A percentile compares a stretch with the other conserved stretches of the same genome.
Evolutionary conservation across 2,888 invertebrate genomes (phyloP).

Genomic region (Myathropa florea): DNA sequence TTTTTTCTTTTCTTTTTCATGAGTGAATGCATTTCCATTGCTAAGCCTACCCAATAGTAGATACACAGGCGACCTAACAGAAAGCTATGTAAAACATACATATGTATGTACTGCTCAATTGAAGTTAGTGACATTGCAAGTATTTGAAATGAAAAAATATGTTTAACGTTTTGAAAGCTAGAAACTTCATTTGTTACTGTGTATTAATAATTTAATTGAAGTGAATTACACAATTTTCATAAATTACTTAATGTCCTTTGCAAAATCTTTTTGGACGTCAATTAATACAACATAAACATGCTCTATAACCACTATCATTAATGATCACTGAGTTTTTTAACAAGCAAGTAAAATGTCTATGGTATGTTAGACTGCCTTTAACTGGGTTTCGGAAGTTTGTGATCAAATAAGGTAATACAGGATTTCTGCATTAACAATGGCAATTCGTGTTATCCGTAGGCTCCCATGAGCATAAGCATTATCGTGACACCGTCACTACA

Average conservation of each 20-base stretch:
- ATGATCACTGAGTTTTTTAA: background rate
- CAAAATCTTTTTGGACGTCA: background rate
- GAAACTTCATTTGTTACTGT: background rate
- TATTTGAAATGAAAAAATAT: background rate
- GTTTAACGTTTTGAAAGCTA: background rate
- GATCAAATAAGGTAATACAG: conserved; percentile 16
- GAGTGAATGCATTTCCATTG: conserved; percentile 9
- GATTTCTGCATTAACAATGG: conserved; percentile 19
- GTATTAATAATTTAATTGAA: background rate
- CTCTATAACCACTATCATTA: background rate
- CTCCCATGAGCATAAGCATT: conserved; percentile 25
- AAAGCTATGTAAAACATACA: background rate
- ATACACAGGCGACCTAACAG: conserved; percentile 1
- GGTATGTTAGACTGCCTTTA: background rate
- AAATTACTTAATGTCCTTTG: background rate
- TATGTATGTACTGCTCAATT: background rate
- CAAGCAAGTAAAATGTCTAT: background rate
- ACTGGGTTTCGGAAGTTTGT: conserved; percentile 3
- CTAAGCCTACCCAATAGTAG: background rate
- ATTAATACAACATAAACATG: background rate
- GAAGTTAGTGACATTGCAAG: conserved; percentile 10
- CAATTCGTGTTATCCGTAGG: conserved; percentile 61
- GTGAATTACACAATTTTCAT: background rate
- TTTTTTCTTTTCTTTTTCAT: background rate
- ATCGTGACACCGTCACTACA: background rate